Conservation (phyloP, 2,797 vertebrate genomes). For the Ctenochaetus hawaiiensis region DNA sequence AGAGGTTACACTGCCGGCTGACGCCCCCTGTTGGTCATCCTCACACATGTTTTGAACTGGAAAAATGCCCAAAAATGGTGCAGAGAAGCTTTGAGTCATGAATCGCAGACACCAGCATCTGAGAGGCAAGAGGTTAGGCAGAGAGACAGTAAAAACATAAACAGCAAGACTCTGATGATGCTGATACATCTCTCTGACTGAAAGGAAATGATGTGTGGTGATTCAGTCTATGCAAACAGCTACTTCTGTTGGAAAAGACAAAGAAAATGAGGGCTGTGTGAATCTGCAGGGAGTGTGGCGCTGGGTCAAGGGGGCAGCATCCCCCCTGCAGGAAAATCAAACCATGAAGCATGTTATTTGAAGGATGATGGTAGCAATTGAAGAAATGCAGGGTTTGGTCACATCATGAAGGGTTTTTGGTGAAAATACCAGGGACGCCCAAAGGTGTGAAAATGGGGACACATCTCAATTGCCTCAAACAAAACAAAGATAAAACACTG, state of each 20-base stretch:
- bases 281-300: conserved; percentile 35
- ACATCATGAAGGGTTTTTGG: conserved; percentile 18
- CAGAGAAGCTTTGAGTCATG: conserved; percentile 27
- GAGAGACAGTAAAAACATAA: neutral
- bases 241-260: conserved; percentile 20
- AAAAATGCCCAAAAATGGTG: conserved; percentile 37
- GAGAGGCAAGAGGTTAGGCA: conserved; percentile 10
- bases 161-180: conserved; percentile 5
- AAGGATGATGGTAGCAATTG: conserved; percentile 58
- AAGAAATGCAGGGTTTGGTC: conserved; percentile 48
- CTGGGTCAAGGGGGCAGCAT: conserved; percentile 34
- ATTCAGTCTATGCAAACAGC: conserved; percentile 6
- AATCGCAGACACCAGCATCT: neutral
- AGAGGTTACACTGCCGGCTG: conserved; percentile 53
- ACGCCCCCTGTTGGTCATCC: conserved; percentile 76
- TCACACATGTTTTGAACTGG: neutral
- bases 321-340: conserved; percentile 47
- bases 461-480: conserved; percentile 9
- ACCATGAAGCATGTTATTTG: conserved; percentile 58
- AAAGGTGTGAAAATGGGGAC: conserved; percentile 25
- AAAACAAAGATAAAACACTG: neutral
- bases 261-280: conserved; percentile 5
- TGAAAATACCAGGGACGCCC: neutral
- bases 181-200: conserved; percentile 7
- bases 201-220: conserved; percentile 17